Percentiles rank a stretch among this genome's conserved stretches.
phyloP scores from a whole-genome alignment of 2,113 vertebrate species.

The Cryptomyrus ogoouensis region DNA sequence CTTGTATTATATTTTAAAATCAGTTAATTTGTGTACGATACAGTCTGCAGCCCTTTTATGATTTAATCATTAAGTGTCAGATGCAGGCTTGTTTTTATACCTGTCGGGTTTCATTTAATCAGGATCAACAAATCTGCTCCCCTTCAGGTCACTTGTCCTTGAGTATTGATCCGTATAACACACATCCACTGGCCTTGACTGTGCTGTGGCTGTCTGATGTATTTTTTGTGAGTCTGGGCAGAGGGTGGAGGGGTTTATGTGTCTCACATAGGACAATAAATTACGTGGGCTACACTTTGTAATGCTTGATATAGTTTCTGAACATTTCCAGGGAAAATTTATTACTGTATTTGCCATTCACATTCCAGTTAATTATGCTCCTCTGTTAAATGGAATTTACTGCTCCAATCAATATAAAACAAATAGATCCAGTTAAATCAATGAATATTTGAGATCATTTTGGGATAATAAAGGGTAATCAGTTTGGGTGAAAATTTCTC shows the following conservation, averaged over 20 bases:
- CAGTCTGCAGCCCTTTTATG: background rate
- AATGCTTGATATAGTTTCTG: background rate
- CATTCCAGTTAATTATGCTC: background rate
- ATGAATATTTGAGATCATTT: background rate
- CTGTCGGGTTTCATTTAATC: background rate
- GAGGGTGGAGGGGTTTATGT: background rate
- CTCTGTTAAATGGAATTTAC: background rate
- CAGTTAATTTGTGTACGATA: background rate
- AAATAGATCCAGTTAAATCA: background rate
- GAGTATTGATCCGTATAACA: conserved; percentile 15
- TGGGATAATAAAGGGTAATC: background rate
- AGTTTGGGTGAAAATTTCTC: background rate
- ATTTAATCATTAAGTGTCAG: background rate
- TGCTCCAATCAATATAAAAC: background rate
- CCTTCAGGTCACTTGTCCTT: background rate
- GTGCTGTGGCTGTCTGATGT: background rate
- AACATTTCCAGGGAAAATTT: background rate
- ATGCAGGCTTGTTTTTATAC: background rate
- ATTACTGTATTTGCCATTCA: background rate
- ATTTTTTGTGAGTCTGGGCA: background rate
- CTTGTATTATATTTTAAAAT: background rate
- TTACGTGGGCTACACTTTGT: background rate
- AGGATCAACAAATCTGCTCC: background rate
- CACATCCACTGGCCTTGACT: background rate
- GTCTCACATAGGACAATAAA: background rate